Conservation (phyloP, 2,113 vertebrate genomes). For the Corvus cornix region DNA sequence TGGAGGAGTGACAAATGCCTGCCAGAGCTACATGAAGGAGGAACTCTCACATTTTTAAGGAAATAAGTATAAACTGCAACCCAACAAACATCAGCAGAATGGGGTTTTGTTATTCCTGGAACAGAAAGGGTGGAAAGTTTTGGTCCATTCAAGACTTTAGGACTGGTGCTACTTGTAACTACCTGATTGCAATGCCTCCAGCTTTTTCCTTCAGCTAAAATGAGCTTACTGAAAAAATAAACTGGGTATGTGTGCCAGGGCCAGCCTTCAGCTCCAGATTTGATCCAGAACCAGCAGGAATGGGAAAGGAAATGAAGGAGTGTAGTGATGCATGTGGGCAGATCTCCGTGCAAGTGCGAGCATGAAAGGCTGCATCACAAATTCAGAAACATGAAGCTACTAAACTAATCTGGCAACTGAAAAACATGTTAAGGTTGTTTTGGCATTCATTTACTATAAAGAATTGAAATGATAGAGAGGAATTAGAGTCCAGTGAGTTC, state of each 20-base stretch:
- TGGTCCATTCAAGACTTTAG: background rate
- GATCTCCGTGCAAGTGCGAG: background rate
- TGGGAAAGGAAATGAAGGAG: background rate
- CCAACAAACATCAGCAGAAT: background rate
- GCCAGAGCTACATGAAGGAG: background rate
- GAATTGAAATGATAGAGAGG: background rate
- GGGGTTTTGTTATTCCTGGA: background rate
- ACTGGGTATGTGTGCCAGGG: background rate
- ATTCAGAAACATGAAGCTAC: background rate
- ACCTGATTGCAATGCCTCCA: background rate
- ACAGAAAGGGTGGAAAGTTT: background rate
- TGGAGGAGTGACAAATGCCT: background rate
- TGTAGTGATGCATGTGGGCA: background rate
- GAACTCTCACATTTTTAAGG: background rate
- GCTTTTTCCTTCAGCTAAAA: background rate
- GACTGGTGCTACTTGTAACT: background rate
- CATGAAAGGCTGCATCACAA: background rate
- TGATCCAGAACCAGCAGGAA: background rate
- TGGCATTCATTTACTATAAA: background rate
- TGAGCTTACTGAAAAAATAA: background rate
- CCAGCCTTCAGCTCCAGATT: background rate
- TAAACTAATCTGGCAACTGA: background rate
- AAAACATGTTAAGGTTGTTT: background rate
- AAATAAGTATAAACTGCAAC: background rate
- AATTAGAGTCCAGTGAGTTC: background rate